Conservation (phyloP, 2,113 vertebrate genomes). For the Cavia aperea region DNA sequence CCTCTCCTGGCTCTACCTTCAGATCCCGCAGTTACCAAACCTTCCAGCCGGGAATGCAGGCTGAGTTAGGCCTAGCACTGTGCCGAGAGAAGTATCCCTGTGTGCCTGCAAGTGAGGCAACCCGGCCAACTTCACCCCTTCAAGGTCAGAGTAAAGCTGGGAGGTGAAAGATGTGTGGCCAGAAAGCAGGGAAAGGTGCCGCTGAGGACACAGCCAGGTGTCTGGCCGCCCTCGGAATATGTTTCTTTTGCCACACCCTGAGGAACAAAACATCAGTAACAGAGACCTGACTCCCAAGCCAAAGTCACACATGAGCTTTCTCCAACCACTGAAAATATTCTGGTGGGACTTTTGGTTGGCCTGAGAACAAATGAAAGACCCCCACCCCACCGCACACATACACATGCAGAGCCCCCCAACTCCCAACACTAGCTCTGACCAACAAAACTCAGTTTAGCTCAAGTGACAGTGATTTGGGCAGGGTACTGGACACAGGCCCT, state of each 20-base stretch:
- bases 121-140: neutral
- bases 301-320: neutral
- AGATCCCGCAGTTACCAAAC: neutral
- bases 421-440: neutral
- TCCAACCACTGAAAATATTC: constrained; percentile 8
- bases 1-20: constrained; percentile 29
- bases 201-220: constrained; percentile 29
- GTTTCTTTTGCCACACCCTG: constrained; percentile 7
- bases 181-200: constrained; percentile 33
- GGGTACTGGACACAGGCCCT: neutral
- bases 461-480: neutral
- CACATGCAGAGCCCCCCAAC: neutral
- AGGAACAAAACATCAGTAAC: constrained; percentile 13
- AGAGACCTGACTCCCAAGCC: neutral
- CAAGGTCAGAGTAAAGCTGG: neutral
- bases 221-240: neutral
- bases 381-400: neutral
- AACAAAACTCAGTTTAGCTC: neutral
- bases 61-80: neutral
- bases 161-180: neutral
- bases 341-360: neutral
- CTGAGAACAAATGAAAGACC: neutral
- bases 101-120: neutral
- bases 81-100: neutral
- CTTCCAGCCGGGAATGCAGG: neutral